A percentile compares a stretch with the other conserved stretches of the same genome.
These are phyloP conservation scores for Chymomyza fuscimana DNA, from an alignment of 2,888 invertebrate genomes.

Conservation along the genomic window DNA sequence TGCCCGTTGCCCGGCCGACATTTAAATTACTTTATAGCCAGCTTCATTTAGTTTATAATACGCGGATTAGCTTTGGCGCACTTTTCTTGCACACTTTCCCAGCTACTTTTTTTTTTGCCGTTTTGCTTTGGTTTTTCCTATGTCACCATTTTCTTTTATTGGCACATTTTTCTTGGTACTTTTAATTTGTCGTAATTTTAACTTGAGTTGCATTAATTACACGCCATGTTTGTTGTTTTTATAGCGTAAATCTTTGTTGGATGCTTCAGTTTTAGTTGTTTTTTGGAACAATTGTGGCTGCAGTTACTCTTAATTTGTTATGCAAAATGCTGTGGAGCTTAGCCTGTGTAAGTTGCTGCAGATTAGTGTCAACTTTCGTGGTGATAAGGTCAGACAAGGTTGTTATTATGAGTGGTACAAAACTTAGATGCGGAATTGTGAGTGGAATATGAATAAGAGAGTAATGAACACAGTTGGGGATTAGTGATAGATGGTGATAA, in stretches of 20 bases:
- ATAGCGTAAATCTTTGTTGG: constrained; percentile 6
- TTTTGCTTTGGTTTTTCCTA: background rate
- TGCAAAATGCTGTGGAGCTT: constrained; percentile 27
- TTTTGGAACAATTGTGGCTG: constrained; percentile 2
- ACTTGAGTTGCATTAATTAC: constrained; percentile 47
- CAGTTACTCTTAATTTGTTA: constrained; percentile 28
- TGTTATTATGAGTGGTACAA: background rate
- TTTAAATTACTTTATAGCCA: constrained; percentile 67
- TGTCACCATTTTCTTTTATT: constrained; percentile 12
- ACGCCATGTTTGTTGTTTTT: constrained; percentile 23
- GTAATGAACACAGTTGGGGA: background rate
- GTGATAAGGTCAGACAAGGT: background rate
- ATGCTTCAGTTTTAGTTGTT: background rate
- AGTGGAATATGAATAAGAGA: background rate
- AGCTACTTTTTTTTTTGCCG: background rate
- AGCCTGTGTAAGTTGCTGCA: constrained; percentile 12
- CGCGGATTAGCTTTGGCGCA: constrained; percentile 36
- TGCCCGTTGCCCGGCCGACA: constrained; percentile 38
- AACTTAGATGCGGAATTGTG: background rate
- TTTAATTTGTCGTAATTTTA: constrained; percentile 61
- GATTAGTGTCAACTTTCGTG: constrained; percentile 15
- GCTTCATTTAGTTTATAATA: constrained; percentile 62
- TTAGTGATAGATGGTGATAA: background rate
- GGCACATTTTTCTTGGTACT: constrained; percentile 38
- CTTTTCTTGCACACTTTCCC: background rate